A percentile compares a stretch with the other conserved stretches of the same genome.
These are phyloP conservation scores for Crotalus helleri DNA, from an alignment of 2,113 vertebrate genomes.

Conservation along the genomic window DNA sequence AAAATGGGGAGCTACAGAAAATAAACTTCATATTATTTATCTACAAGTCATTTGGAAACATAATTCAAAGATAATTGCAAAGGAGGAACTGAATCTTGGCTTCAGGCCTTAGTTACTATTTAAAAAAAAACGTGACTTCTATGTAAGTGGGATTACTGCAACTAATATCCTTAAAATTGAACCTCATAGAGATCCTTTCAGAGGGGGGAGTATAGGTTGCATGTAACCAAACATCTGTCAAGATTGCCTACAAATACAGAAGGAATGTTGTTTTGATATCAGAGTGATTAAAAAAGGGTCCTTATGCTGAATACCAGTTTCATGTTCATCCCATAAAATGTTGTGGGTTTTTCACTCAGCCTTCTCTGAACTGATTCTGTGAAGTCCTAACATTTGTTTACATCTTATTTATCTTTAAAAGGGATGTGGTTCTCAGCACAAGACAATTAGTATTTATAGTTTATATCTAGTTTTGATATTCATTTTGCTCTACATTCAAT, in stretches of 20 bases:
- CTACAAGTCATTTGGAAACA: neutral
- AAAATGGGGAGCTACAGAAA: conserved; percentile 30
- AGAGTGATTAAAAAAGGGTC: neutral
- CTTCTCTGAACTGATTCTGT: neutral
- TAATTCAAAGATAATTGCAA: conserved; percentile 17
- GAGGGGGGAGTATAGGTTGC: neutral
- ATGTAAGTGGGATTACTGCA: conserved; percentile 8
- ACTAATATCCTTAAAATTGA: conserved; percentile 5
- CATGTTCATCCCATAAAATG: conserved; percentile 22
- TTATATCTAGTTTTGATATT: conserved; percentile 55
- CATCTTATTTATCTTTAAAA: conserved; percentile 34
- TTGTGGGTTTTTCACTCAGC: conserved; percentile 27
- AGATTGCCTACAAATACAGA: neutral
- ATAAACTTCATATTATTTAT: neutral
- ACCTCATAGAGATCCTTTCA: neutral
- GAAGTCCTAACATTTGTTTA: neutral
- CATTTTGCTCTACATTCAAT: conserved; percentile 45
- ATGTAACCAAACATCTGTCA: neutral
- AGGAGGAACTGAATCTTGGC: neutral
- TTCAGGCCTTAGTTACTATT: conserved; percentile 28
- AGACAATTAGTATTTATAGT: conserved; percentile 54
- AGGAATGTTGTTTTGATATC: neutral
- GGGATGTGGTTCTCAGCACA: conserved; percentile 33
- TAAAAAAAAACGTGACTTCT: conserved; percentile 14
- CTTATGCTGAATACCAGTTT: neutral